A percentile compares a stretch with the other conserved stretches of the same genome.
phyloP scores from a whole-genome alignment of 1,140 invertebrate species.

The Charaxes varanes region DNA sequence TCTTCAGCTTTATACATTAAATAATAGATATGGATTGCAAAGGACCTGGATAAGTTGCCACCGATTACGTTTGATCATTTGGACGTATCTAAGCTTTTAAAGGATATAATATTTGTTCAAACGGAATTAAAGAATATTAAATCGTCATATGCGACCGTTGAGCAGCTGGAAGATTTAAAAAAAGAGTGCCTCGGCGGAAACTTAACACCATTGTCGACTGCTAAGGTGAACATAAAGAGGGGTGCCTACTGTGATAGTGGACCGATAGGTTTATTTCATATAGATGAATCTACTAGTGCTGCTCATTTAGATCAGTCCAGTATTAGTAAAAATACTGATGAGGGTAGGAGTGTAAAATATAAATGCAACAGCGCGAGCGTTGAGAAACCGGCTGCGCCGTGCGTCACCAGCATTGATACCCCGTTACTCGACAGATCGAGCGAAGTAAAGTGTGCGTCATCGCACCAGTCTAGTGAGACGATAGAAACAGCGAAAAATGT shows the following conservation, averaged over 20 bases:
- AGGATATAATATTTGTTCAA: background rate
- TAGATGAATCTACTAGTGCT: slow-evolving; percentile 9
- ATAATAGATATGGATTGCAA: too few species aligned
- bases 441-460: background rate
- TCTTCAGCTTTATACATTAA: too few species aligned
- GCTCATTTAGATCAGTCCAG: slow-evolving; percentile 2
- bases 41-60: background rate
- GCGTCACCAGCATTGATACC: too few species aligned
- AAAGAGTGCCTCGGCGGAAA: background rate
- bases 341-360: too few species aligned
- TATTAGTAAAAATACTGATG: background rate
- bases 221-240: slow-evolving; percentile 17
- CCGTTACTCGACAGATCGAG: too few species aligned
- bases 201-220: slow-evolving; percentile 8
- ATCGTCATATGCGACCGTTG: background rate
- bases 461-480: background rate
- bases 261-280: slow-evolving; percentile 6
- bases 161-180: background rate
- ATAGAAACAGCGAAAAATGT: background rate
- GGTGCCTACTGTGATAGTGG: slow-evolving; percentile 16
- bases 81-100: background rate
- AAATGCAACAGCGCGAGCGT: too few species aligned
- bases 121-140: background rate
- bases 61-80: background rate
- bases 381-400: too few species aligned